Conservation (phyloP, 2,113 vertebrate species). For the Pterocles gutturalis region DNA sequence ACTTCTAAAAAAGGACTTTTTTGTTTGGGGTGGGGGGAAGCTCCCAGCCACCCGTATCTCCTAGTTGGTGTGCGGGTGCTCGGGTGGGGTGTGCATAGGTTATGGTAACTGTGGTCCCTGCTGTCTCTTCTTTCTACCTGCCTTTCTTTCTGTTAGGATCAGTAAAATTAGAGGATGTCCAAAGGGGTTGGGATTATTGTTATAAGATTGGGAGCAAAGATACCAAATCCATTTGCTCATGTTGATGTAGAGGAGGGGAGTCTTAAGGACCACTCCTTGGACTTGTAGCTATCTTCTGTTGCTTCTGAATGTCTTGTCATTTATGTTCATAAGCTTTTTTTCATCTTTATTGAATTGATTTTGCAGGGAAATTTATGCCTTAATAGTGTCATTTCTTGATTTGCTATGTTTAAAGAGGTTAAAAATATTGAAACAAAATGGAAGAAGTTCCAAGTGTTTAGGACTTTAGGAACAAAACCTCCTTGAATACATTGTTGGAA, state of each 20-base stretch:
- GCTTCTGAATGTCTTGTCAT: background rate
- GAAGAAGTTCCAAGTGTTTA: background rate
- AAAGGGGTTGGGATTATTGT: background rate
- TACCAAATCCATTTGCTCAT: background rate
- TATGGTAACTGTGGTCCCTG: background rate
- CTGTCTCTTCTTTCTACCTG: background rate
- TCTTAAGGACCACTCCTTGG: background rate
- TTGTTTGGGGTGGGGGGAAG: background rate
- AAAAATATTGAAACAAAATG: background rate
- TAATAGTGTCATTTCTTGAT: background rate
- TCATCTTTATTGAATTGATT: background rate
- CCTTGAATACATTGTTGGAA: background rate
- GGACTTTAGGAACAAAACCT: background rate
- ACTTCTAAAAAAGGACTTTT: background rate
- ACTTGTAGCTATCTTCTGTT: background rate
- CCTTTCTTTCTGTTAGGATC: background rate
- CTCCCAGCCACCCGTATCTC: background rate
- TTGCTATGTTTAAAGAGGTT: background rate
- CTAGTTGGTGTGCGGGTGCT: background rate
- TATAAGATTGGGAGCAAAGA: background rate
- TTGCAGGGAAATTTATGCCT: background rate
- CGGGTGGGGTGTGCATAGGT: background rate
- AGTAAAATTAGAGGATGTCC: background rate
- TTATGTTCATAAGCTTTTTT: background rate
- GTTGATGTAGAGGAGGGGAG: rapidly evolving